Percentiles rank a stretch among this genome's conserved stretches.
These are phyloP conservation scores for Galerucella nymphaeae DNA, from an alignment of 2,888 invertebrate species.

Conservation along the genomic window DNA sequence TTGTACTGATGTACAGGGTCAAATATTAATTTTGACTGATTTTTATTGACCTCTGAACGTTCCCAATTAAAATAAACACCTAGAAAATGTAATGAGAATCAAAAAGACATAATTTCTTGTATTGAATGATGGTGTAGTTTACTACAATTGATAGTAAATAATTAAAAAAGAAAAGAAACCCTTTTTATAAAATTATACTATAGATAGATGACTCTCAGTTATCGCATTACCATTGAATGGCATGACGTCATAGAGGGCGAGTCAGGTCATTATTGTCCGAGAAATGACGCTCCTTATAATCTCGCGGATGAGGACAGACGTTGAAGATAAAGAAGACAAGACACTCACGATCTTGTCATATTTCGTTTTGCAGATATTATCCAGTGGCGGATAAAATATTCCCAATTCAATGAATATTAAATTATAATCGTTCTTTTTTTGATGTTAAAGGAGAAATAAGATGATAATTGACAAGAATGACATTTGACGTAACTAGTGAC, in stretches of 20 bases:
- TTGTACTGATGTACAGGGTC: too few species aligned
- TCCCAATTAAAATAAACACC: background rate
- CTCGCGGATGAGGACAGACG: conserved; percentile 37
- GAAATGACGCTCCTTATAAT: conserved; percentile 52
- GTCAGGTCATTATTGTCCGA: conserved; percentile 64
- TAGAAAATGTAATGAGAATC: background rate
- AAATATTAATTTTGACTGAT: too few species aligned
- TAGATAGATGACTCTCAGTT: conserved; percentile 41
- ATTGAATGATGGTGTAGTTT: background rate
- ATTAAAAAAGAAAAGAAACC: background rate
- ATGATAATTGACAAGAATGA: too few species aligned
- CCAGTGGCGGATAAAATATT: conserved; percentile 12
- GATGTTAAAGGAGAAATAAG: too few species aligned
- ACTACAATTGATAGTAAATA: background rate
- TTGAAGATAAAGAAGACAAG: conserved; percentile 34
- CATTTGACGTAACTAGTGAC: too few species aligned
- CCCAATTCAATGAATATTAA: background rate
- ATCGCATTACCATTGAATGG: conserved; percentile 64
- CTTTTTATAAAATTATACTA: conserved; percentile 17
- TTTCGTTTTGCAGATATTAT: conserved; percentile 28
- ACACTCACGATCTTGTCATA: conserved; percentile 35
- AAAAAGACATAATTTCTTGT: background rate
- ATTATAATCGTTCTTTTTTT: too few species aligned
- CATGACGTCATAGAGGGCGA: conserved; percentile 63
- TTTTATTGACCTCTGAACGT: too few species aligned